Base-by-base conservation (phyloP, 2,113 vertebrate genomes). In the Myotis yumanensis region DNA sequence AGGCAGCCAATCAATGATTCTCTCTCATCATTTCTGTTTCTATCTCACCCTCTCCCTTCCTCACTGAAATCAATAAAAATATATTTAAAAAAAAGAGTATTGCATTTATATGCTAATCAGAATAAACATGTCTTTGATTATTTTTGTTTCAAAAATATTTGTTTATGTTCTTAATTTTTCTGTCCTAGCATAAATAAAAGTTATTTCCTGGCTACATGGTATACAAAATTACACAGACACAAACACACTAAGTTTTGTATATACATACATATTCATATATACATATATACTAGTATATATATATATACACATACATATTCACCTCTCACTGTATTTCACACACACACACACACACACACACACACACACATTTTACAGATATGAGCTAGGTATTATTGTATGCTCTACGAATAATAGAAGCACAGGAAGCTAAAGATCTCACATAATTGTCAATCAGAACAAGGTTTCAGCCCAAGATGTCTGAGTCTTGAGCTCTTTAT, bases 71-170 rank as follows among this genome's bases (percentile, higher is more conserved):
- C 48, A 51, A 51, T 51, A 62, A 62, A 62, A 62, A 62, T 28
- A 25, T 59, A 62, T 11, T 59, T 25, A 28, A 1, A 28, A 62
- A 57, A 62, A 25, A 86, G 69, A 51, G 10, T 89, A 35, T 76
- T 82, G 16, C 4, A 48, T 2, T 59, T 91, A 40, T n/a, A 72
- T 76, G 90, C 59, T 75, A 46, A 88, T 62, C 5, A 86, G 5
- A 72, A 68, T 76, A 54, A 66, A n/a, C 2, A 64, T 35, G 0
- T 18, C 3, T 46, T 51, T 62, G 6, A 72, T 72, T 59, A 81
- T 75, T 85, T 88, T 12, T 81, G 11, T 11, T 69, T 82, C 43
- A 81, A 69, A 92, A 92, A 68, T 40, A 87, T 59, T 51, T 94
- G 6, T 0, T 40, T 86, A 11, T 52, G 79, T 51, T 76, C 4